Evolutionary conservation across 2,888 invertebrate genomes (phyloP), one percentile per base, ranked within the genome.

Genomic region (Dolichopus griseipennis): DNA sequence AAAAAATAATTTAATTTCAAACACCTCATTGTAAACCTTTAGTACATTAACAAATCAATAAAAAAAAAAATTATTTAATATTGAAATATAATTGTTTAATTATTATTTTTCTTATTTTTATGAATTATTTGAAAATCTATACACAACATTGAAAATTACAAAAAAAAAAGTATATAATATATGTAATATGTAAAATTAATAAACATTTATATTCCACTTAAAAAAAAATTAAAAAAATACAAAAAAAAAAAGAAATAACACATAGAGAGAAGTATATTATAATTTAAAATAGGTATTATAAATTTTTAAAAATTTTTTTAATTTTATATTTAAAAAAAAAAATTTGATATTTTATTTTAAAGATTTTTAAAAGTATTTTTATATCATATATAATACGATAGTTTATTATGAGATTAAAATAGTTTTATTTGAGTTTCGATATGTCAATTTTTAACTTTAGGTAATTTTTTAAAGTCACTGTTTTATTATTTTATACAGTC

Each of bases 121-220:
- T 18, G n/a, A 52, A 52, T 52, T 52, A 52, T 52, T 52, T 18
- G 2, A 15, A 52, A 52, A 12, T 52, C 52, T 52, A 52, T 52
- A 52, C 52, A 52, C 52, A 52, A 52, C 52, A 52, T 52, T 52
- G 52, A 52, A 52, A n/a, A 52, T 52, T 52, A 52, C 52, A 18
- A 52, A 52, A 52, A 52, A 52, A n/a, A 52, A n/a, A 52, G 6
- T 52, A 18, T 3, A 52, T 18, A 52, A 52, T 52, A 37, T 37
- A 37, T 37, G 8, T 7, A 10, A 37, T 52, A 52, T 18, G 9
- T 52, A 27, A 27, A 27, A 27, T 27, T 27, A 27, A 27, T 27
- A 12, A 52, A 52, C 52, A 52, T 52, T 52, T 52, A 52, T 52
- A 52, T 52, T 43, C 18, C 18, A 52, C 18, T 12, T 52, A 52